phyloP scores from a whole-genome alignment of 2,113 vertebrate species.

The Xenus cinereus region DNA sequence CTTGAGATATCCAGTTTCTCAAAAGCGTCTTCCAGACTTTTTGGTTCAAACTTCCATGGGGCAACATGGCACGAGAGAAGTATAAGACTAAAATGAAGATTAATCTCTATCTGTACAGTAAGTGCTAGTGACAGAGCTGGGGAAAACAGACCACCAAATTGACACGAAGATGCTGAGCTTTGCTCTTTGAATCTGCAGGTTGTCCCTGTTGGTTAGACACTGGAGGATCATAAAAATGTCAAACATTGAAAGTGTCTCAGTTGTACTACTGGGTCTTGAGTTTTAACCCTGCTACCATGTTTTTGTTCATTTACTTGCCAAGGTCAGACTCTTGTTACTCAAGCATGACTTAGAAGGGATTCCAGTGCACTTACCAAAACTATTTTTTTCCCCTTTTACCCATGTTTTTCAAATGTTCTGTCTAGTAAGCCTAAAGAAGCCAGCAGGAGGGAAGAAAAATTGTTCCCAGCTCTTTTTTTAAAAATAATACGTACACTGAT shows the following conservation, averaged over 20 bases:
- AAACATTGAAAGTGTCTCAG: neutral
- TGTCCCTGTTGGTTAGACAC: neutral
- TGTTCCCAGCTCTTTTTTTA: neutral
- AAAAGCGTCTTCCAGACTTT: neutral
- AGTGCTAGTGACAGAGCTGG: neutral
- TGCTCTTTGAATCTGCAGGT: neutral
- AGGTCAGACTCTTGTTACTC: neutral
- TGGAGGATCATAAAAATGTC: neutral
- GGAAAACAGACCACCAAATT: neutral
- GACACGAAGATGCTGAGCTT: neutral
- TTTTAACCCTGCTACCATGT: neutral
- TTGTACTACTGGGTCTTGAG: neutral
- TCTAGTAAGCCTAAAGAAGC: neutral
- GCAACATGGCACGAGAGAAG: neutral
- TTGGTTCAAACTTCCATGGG: neutral
- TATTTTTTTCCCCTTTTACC: neutral
- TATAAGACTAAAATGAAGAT: neutral
- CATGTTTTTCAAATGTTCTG: neutral
- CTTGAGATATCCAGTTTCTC: neutral
- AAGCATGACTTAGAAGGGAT: neutral
- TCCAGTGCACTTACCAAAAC: neutral
- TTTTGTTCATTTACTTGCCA: constrained; percentile 8
- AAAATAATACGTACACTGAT: neutral
- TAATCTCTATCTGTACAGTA: neutral
- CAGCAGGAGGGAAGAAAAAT: neutral